Percentiles rank a stretch among this genome's conserved stretches.
Conservation (phyloP, 2,888 invertebrate genomes). For the Hypomecis punctinalis region DNA sequence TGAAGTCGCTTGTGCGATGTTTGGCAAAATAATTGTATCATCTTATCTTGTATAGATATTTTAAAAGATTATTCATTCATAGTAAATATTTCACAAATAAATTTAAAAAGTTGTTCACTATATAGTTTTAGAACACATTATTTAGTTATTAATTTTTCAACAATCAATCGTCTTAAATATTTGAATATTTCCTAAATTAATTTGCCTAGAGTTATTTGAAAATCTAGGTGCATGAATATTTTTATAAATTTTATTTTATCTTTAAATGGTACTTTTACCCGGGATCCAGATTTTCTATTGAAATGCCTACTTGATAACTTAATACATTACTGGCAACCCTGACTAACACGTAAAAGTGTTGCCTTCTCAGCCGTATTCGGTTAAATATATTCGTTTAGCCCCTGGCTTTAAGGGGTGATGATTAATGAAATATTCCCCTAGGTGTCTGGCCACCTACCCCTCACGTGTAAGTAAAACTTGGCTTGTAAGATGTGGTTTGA, state of each 20-base stretch:
- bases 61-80: too few relatives aligned
- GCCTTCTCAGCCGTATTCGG: conserved; percentile 66
- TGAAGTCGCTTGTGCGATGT: background rate
- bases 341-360: conserved; percentile 61
- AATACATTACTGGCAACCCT: conserved; percentile 23
- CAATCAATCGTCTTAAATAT: too few relatives aligned
- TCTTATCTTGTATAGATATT: too few relatives aligned
- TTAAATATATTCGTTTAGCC: conserved; percentile 73
- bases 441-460: conserved; percentile 62
- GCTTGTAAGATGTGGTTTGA: conserved; percentile 10
- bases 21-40: background rate
- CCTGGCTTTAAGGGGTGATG: conserved; percentile 73
- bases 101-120: too few relatives aligned
- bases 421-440: conserved; percentile 73
- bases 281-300: background rate
- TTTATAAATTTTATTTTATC: background rate
- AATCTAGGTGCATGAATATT: too few relatives aligned
- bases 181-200: too few relatives aligned
- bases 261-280: background rate
- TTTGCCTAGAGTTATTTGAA: too few relatives aligned
- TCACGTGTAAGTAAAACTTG: conserved; percentile 69
- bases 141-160: too few relatives aligned
- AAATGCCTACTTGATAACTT: background rate
- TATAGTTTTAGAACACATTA: too few relatives aligned
- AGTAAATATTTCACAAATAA: too few relatives aligned